Conservation (phyloP, 2,888 invertebrate species). For the Morpho helenor region DNA sequence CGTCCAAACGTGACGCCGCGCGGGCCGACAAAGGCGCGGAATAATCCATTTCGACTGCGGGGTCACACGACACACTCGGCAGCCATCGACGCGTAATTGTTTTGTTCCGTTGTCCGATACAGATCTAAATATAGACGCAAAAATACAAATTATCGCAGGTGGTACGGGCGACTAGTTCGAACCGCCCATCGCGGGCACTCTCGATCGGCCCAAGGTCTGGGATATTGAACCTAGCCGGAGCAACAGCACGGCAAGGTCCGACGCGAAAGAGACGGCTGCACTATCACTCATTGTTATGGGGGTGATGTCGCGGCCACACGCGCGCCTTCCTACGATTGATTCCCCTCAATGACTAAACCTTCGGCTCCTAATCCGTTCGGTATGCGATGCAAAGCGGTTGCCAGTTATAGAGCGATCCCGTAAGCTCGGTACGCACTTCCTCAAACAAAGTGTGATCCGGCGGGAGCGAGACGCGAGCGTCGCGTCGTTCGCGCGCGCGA, state of each 20-base stretch:
- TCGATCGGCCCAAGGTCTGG: conserved; percentile 75
- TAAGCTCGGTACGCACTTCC: conserved; percentile 60
- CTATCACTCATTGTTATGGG: conserved; percentile 76
- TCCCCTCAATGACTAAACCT: conserved; percentile 53
- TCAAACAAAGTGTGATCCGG: conserved; percentile 47
- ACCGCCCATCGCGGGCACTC: conserved; percentile 53
- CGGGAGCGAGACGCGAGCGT: conserved; percentile 33
- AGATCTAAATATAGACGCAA: conserved; percentile 55
- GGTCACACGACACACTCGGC: conserved; percentile 9
- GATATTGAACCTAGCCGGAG: conserved; percentile 75
- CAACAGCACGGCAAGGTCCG: conserved; percentile 67
- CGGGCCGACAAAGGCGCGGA: conserved; percentile 52
- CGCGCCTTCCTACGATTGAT: conserved; percentile 45
- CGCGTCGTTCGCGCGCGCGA: conserved; percentile 31
- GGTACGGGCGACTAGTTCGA: conserved; percentile 65
- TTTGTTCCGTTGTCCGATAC: conserved; percentile 42
- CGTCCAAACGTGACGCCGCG: conserved; percentile 58
- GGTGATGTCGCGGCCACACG: conserved; percentile 71
- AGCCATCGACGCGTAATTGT: conserved; percentile 27
- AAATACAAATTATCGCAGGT: conserved; percentile 62
- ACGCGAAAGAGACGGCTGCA: conserved; percentile 70
- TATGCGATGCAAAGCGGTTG: conserved; percentile 61
- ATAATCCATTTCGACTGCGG: conserved; percentile 47
- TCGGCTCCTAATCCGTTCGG: conserved; percentile 56
- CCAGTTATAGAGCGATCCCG: conserved; percentile 49